A percentile compares a stretch with the other conserved stretches of the same genome.
phyloP scores from a whole-genome alignment of 2,797 vertebrate genomes.

The Chloroceryle amazona region DNA sequence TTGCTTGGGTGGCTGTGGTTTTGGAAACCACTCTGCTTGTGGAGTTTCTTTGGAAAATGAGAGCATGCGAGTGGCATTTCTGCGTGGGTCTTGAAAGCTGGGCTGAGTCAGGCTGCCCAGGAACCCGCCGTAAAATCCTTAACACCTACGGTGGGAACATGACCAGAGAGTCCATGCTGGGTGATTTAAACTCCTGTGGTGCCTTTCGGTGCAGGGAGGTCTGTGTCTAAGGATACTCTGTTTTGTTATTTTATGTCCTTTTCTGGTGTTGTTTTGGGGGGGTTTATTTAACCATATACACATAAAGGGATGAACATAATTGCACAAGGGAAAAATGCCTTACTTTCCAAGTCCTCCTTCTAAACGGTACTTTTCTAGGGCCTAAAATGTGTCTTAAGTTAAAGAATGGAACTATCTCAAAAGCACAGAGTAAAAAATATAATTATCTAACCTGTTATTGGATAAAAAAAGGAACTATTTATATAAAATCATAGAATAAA shows the following conservation, averaged over 20 bases:
- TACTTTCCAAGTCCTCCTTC: background rate
- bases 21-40: background rate
- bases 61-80: conserved; percentile 32
- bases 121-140: background rate
- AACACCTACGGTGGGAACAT: background rate
- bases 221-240: background rate
- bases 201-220: background rate
- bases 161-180: background rate
- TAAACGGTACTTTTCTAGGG: background rate
- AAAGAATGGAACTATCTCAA: background rate
- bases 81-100: background rate
- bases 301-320: background rate
- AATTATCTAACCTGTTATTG: background rate
- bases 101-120: background rate
- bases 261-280: background rate
- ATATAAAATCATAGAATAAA: background rate
- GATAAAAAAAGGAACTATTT: background rate
- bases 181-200: background rate
- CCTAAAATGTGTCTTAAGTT: background rate
- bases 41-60: conserved; percentile 38
- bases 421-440: background rate
- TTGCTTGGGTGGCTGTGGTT: conserved; percentile 56
- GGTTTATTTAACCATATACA: background rate
- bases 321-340: background rate
- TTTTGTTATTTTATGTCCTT: background rate